Evolutionary conservation across 1,140 invertebrate genomes (phyloP).

Genomic region (Planococcus citri): DNA sequence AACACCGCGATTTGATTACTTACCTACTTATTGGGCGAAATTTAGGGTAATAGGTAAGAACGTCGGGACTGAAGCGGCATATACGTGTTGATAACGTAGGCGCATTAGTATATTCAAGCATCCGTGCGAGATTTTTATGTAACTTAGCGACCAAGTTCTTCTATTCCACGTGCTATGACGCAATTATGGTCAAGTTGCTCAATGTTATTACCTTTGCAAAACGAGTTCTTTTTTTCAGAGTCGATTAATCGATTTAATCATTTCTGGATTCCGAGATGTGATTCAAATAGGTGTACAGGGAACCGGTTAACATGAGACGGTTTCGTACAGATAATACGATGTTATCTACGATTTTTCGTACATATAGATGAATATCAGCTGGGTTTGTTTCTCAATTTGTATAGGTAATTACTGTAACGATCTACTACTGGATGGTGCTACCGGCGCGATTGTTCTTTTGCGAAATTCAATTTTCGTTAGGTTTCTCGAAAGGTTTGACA

Average conservation of each 20-base stretch:
- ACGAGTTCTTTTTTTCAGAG: constrained; percentile 11
- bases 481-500: no score
- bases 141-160: background rate
- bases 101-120: background rate
- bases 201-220: constrained; percentile 19
- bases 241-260: constrained; percentile 10
- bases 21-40: background rate
- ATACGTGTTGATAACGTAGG: background rate
- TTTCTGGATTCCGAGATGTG: constrained; percentile 14
- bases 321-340: background rate
- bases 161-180: constrained; percentile 11
- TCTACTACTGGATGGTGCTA: no score
- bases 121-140: background rate
- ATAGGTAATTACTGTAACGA: background rate
- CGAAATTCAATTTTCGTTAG: no score
- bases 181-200: constrained; percentile 15
- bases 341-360: background rate
- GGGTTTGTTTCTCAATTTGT: background rate
- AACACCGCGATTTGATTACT: no score
- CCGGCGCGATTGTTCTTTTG: no score
- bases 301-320: constrained; percentile 3
- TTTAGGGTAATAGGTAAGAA: constrained; percentile 4
- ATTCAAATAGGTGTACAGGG: background rate
- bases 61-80: background rate
- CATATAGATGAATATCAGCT: background rate